These are phyloP conservation scores for Zelleria hepariella DNA, from an alignment of 2,888 invertebrate species.

Conservation along the genomic window DNA sequence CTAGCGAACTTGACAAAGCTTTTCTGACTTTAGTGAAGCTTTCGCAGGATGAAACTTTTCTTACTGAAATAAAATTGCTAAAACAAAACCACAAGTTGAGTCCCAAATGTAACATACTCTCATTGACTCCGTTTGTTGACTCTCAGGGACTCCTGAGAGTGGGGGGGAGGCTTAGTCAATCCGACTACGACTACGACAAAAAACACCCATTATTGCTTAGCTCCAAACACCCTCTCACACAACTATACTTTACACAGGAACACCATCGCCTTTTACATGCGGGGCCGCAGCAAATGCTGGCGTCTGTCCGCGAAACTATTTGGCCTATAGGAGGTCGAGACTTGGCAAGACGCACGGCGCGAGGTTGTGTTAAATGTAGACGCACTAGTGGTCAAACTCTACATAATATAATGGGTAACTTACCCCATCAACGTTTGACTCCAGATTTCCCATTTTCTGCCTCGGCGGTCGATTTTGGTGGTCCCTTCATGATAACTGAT, in stretches of 20 bases:
- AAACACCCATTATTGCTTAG: slow-evolving; percentile 2
- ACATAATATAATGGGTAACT: not conserved
- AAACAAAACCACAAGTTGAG: too few relatives aligned
- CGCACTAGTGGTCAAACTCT: not conserved
- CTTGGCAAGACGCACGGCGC: not conserved
- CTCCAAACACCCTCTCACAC: not conserved
- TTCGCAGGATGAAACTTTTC: too few relatives aligned
- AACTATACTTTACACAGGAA: not conserved
- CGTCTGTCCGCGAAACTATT: not conserved
- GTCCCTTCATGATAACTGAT: slow-evolving; percentile 8
- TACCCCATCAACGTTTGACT: not conserved
- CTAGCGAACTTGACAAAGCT: too few relatives aligned
- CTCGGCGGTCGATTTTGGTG: slow-evolving; percentile 8
- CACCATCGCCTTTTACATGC: slow-evolving; percentile 2
- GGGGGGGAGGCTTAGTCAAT: slow-evolving; percentile 7
- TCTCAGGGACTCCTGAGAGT: slow-evolving; percentile 4
- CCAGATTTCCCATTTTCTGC: not conserved
- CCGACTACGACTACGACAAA: not conserved
- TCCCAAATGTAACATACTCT: not conserved
- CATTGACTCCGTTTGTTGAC: slow-evolving; percentile 9
- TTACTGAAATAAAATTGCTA: too few relatives aligned
- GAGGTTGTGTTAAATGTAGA: not conserved
- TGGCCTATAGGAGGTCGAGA: slow-evolving; percentile 1
- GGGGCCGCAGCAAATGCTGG: not conserved
- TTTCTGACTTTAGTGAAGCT: too few relatives aligned